phyloP scores from a whole-genome alignment of 23 tunicate genomes.

The Ciona savignyi region DNA sequence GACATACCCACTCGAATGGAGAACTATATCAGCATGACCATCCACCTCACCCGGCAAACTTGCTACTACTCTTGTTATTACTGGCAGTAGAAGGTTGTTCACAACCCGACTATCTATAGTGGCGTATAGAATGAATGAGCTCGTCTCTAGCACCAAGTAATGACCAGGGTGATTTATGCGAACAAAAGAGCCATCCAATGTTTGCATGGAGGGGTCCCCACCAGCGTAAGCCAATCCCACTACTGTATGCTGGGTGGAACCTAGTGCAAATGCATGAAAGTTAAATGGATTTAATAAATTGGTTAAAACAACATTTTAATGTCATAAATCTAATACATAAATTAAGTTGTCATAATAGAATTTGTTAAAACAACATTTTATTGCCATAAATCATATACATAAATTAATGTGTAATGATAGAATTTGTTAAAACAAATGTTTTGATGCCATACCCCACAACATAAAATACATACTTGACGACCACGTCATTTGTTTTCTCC shows the following conservation, averaged over 20 bases:
- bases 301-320: too few relatives aligned
- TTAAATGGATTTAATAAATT: too few relatives aligned
- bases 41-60: not conserved
- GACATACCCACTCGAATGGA: not conserved
- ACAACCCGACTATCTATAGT: constrained; percentile 27
- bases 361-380: too few relatives aligned
- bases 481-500: too few relatives aligned
- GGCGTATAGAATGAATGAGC: constrained; percentile 20
- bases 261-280: constrained; percentile 11
- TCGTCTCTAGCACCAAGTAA: constrained; percentile 34
- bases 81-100: not conserved
- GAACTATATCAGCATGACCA: not conserved
- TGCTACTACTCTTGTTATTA: not conserved
- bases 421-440: too few relatives aligned
- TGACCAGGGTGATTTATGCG: constrained; percentile 49
- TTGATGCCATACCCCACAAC: too few relatives aligned
- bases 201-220: constrained; percentile 43
- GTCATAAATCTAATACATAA: too few relatives aligned
- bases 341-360: too few relatives aligned
- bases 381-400: too few relatives aligned
- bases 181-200: constrained; percentile 64
- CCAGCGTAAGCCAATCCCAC: constrained; percentile 46
- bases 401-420: too few relatives aligned
- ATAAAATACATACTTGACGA: too few relatives aligned
- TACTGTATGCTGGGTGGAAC: constrained; percentile 9